A percentile compares a stretch with the other conserved stretches of the same genome.
These are phyloP conservation scores for Aix galericulata DNA, from an alignment of 2,113 vertebrate genomes.

Conservation along the genomic window DNA sequence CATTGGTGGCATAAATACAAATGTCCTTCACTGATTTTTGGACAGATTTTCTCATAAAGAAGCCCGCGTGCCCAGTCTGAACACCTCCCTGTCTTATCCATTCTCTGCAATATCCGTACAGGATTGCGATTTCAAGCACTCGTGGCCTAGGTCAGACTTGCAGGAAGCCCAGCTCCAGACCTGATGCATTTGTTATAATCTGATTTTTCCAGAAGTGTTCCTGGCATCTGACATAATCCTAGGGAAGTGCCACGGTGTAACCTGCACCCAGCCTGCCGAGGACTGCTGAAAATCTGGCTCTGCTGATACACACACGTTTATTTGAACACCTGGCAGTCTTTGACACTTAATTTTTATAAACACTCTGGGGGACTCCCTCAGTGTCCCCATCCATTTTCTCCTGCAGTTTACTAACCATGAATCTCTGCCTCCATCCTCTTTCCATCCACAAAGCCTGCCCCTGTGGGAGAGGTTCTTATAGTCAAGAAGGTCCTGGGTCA, in stretches of 20 bases:
- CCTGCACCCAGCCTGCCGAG: background rate
- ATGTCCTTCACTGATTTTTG: background rate
- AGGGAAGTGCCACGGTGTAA: background rate
- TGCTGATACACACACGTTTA: background rate
- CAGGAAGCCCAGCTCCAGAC: background rate
- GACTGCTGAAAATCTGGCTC: background rate
- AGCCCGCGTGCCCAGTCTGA: background rate
- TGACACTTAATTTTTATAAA: background rate
- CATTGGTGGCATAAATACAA: background rate
- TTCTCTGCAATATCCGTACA: background rate
- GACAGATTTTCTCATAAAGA: background rate
- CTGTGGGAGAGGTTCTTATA: background rate
- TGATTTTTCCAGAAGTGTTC: background rate
- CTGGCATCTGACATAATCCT: background rate
- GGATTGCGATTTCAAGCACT: background rate
- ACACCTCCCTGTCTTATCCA: background rate
- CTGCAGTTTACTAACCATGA: background rate
- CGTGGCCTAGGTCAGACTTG: background rate
- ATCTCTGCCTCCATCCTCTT: background rate
- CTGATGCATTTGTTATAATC: background rate
- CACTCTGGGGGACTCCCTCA: background rate
- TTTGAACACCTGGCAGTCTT: constrained; percentile 6
- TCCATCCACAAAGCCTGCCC: background rate
- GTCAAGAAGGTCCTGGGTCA: background rate
- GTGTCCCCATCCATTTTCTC: background rate